Evolutionary conservation across 2,797 vertebrate genomes (phyloP), one percentile per base, ranked within the genome.

Genomic region (Hyperoplus lanceolatus): DNA sequence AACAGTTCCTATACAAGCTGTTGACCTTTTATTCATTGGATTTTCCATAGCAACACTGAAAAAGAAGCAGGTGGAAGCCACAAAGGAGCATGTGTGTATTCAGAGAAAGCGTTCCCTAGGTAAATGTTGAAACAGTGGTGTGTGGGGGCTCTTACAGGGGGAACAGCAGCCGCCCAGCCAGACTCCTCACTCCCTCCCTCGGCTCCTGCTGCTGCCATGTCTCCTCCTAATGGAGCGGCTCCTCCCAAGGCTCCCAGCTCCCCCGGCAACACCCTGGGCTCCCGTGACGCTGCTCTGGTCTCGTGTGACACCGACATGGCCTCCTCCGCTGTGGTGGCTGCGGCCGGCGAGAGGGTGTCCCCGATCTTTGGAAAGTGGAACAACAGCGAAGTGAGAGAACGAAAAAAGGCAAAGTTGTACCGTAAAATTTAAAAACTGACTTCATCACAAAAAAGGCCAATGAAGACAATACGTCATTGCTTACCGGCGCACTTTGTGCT

Each of bases 321-420:
- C 83, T 97, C 97, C 84, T 98, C 97, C 0, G 97, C 97, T 3
- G 97, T 98, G 70, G 97, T 97, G 85, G 96, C 97, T 2, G 96
- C 96, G 29, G 95, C 96, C 0, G 97, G 97, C 15, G 95, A 95
- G n/a, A 91, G 93, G 15, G 92, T 95, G 80, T 96, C 95, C 50
- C 89, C 94, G 59, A 93, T 93, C 96, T 97, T 62, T 70, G 60
- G 64, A 73, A 29, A 29, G 36, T 57, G 2, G 53, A 42, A 79
- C 13, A 49, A 73, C 13, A 81, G 49, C 0, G 8, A 53, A 50
- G 59, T 80, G 41, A 86, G 46, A 42, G 10, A 51, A 48, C 61
- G 13, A 0, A 36, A 0, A 36, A 60, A 65, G 10, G 18, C 21
- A 21, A 50, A 64, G 58, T 61, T 0, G 14, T 1, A 6, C 14